Percentiles rank a stretch among this genome's conserved stretches.
Conservation (phyloP, 2,888 invertebrate genomes). For the Buathra laborator region DNA sequence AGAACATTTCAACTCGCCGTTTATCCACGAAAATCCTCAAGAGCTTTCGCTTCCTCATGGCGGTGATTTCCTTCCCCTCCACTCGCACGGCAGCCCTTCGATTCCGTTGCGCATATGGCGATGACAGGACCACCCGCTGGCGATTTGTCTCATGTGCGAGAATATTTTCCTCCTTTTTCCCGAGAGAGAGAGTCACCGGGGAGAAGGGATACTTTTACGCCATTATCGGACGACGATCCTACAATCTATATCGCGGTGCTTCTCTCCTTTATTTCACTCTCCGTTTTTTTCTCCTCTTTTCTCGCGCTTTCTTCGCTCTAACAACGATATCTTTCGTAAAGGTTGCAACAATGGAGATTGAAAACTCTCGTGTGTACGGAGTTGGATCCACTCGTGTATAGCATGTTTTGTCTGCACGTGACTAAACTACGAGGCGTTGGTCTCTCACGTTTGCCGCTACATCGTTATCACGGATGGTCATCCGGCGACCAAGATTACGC, state of each 20-base stretch:
- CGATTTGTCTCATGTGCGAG: constrained; percentile 19
- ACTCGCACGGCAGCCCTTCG: constrained; percentile 1
- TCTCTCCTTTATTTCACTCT: not conserved
- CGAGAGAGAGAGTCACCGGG: not conserved
- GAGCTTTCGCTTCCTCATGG: constrained; percentile 63
- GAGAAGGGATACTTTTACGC: not conserved
- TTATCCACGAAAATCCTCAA: constrained; percentile 36
- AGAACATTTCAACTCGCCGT: constrained; percentile 21
- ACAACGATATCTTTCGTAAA: not conserved
- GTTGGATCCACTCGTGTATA: not conserved
- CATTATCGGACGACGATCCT: not conserved
- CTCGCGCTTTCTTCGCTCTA: not conserved
- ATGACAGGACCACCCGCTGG: constrained; percentile 4
- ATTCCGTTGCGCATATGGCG: constrained; percentile 26
- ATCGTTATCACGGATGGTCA: not conserved
- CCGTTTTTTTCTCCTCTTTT: not conserved
- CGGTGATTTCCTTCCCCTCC: constrained; percentile 25
- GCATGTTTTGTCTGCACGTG: constrained; percentile 11
- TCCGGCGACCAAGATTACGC: not conserved
- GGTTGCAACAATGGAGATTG: constrained; percentile 5
- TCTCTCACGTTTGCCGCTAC: constrained; percentile 6
- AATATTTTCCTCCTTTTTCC: not conserved
- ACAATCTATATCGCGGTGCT: constrained; percentile 3
- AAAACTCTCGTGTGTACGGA: not conserved
- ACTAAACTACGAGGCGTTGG: constrained; percentile 8